These are phyloP conservation scores for Phaonia tiefii DNA, from an alignment of 2,888 invertebrate species.

Conservation along the genomic window DNA sequence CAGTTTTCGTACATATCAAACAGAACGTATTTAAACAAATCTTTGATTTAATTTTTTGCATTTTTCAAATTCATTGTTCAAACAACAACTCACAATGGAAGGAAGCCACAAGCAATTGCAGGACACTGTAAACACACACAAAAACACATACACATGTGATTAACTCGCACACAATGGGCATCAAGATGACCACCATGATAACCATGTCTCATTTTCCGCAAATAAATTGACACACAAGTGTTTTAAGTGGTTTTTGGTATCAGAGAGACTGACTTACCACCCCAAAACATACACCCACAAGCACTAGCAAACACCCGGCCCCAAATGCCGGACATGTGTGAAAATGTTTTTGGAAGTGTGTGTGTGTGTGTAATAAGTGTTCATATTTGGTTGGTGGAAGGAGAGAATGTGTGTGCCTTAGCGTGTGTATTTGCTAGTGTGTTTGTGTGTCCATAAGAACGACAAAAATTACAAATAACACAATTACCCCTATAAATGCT, in stretches of 20 bases:
- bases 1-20: constrained; percentile 4
- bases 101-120: constrained; percentile 52
- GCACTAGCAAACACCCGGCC: not conserved
- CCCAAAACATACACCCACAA: constrained; percentile 1
- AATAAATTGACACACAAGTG: constrained; percentile 63
- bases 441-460: constrained; percentile 8
- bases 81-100: constrained; percentile 41
- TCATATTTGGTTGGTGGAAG: not conserved
- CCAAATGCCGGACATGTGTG: not conserved
- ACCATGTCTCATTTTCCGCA: constrained; percentile 64
- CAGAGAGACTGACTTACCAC: constrained; percentile 47
- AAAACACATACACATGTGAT: not conserved
- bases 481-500: constrained; percentile 59
- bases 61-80: constrained; percentile 18
- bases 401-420: not conserved
- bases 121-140: not conserved
- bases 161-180: not conserved
- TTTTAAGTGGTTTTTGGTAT: constrained; percentile 58
- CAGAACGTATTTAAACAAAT: not conserved
- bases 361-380: constrained; percentile 11
- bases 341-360: not conserved
- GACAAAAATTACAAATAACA: constrained; percentile 44
- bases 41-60: not conserved
- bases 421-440: not conserved
- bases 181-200: constrained; percentile 63